phyloP scores from a whole-genome alignment of 1,140 invertebrate genomes.

The Lepidurus arcticus region DNA sequence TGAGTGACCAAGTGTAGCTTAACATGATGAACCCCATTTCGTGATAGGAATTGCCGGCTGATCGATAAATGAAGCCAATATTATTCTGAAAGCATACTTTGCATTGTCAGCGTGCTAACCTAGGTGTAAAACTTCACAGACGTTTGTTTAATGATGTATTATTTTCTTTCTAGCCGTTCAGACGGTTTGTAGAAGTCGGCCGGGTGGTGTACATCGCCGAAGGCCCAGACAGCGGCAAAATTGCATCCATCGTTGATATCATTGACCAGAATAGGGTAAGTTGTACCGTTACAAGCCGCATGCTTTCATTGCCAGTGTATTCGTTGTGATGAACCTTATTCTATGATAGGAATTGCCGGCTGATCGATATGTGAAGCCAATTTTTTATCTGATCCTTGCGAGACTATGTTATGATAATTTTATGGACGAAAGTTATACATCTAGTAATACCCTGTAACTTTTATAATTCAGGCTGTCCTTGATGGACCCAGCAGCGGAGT shows the following conservation, averaged over 20 bases:
- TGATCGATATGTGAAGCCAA: slow-evolving; percentile 54
- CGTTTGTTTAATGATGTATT: background rate
- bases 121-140: background rate
- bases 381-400: slow-evolving; percentile 40
- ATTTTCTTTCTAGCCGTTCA: slow-evolving; percentile 68
- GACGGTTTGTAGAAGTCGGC: slow-evolving; percentile 92
- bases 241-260: slow-evolving; percentile 89
- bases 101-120: background rate
- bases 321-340: slow-evolving; percentile 48
- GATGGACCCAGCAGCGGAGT: slow-evolving; percentile 88
- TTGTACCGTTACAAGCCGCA: slow-evolving; percentile 36
- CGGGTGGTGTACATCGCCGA: slow-evolving; percentile 88
- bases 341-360: slow-evolving; percentile 62
- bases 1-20: background rate
- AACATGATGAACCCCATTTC: slow-evolving; percentile 48
- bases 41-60: slow-evolving; percentile 66
- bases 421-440: background rate
- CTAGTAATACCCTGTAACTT: background rate
- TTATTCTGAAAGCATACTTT: slow-evolving; percentile 32
- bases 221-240: slow-evolving; percentile 81
- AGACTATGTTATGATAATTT: background rate
- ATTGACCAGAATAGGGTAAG: slow-evolving; percentile 94
- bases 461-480: slow-evolving; percentile 43
- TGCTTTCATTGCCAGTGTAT: slow-evolving; percentile 26
- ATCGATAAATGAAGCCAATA: slow-evolving; percentile 51